Conservation (phyloP, 2,113 vertebrate species). For the Ptyas mucosa region DNA sequence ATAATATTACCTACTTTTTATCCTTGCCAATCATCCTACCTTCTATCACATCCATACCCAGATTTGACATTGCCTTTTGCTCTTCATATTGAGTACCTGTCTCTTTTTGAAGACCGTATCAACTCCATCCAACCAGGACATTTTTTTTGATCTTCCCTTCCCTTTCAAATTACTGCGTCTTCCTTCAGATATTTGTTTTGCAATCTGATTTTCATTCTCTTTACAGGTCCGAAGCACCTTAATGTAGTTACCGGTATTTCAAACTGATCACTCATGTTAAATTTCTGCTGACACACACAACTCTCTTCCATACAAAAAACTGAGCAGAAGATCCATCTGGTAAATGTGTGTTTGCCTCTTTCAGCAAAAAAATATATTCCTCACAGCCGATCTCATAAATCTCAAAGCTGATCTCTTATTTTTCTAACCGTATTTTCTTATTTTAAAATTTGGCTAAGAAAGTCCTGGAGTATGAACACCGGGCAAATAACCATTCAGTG, state of each 20-base stretch:
- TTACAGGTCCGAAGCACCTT: background rate
- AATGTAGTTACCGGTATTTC: background rate
- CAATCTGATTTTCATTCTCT: background rate
- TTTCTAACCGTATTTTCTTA: background rate
- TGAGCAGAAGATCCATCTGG: background rate
- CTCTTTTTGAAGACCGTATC: background rate
- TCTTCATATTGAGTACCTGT: background rate
- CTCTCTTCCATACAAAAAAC: background rate
- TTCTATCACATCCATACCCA: background rate
- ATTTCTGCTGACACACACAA: background rate
- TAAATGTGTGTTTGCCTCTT: background rate
- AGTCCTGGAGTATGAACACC: background rate
- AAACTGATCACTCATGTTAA: background rate
- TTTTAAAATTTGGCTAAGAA: background rate
- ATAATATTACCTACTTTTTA: background rate
- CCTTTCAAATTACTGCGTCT: background rate
- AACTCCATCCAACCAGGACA: background rate
- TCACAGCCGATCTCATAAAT: background rate
- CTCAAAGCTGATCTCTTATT: no score
- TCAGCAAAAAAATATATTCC: background rate
- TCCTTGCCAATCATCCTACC: background rate
- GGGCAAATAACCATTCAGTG: background rate
- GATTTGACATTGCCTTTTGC: background rate
- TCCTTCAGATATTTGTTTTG: background rate
- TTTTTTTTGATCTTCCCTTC: background rate